phyloP scores from a whole-genome alignment of 2,888 invertebrate genomes.

The Linnaemya vulpina region DNA sequence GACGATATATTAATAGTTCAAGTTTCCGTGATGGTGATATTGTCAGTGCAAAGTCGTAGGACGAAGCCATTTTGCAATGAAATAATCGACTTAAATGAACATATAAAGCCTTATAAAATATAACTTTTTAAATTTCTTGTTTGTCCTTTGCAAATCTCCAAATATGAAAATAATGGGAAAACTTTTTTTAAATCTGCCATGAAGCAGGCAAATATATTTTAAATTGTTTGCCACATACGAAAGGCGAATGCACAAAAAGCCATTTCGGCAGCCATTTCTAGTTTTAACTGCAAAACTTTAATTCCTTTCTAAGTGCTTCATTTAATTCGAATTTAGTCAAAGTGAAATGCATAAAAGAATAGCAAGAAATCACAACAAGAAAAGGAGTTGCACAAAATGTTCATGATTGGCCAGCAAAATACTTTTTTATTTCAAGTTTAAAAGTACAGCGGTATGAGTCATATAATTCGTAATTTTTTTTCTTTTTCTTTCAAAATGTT shows the following conservation, averaged over 20 bases:
- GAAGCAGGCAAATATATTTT: not conserved
- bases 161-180: slow-evolving; percentile 6
- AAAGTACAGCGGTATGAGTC: not conserved
- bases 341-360: not conserved
- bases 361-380: not conserved
- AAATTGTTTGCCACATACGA: not conserved
- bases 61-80: not conserved
- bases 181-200: not conserved
- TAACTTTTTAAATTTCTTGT: not conserved
- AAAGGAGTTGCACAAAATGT: not conserved
- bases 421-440: not conserved
- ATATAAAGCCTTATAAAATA: not conserved
- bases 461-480: not conserved
- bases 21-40: not conserved
- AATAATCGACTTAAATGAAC: not conserved
- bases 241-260: not conserved
- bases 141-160: not conserved
- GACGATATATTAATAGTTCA: too few relatives aligned
- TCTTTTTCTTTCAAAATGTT: not conserved
- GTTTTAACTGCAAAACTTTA: slow-evolving; percentile 44
- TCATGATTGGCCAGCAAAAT: not conserved
- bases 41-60: not conserved
- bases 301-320: slow-evolving; percentile 25
- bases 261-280: slow-evolving; percentile 7
- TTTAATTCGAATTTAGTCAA: not conserved